Evolutionary conservation across 2,888 invertebrate genomes (phyloP).

Genomic region (Bruchidius siliquastri): DNA sequence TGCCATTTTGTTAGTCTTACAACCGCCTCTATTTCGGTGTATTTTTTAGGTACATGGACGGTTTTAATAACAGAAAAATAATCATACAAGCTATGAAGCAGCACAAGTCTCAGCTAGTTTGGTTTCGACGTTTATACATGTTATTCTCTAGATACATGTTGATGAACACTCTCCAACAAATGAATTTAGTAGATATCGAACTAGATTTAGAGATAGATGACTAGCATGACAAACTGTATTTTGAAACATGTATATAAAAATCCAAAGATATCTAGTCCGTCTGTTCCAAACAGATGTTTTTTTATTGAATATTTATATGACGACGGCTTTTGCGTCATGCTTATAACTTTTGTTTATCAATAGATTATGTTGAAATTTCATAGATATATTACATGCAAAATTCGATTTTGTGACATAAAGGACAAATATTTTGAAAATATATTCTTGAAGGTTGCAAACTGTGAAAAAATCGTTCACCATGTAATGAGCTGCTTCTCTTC

Average conservation of each 20-base stretch:
- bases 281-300: not conserved
- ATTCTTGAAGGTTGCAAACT: too few species aligned
- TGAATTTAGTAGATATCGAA: slow-evolving; percentile 71
- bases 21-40: too few species aligned
- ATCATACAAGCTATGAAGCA: slow-evolving; percentile 76
- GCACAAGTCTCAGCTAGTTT: slow-evolving; percentile 88
- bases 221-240: slow-evolving; percentile 7
- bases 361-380: too few species aligned
- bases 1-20: too few species aligned
- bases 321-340: too few species aligned
- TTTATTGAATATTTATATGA: not conserved
- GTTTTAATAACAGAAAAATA: slow-evolving; percentile 56
- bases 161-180: slow-evolving; percentile 79
- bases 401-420: too few species aligned
- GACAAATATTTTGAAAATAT: too few species aligned
- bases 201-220: slow-evolving; percentile 69
- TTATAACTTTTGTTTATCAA: too few species aligned
- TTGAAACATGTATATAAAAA: not conserved
- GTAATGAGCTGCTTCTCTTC: too few species aligned
- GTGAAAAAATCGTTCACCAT: too few species aligned
- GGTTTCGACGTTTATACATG: slow-evolving; percentile 90
- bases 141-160: slow-evolving; percentile 85
- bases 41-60: slow-evolving; percentile 58
- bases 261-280: not conserved
- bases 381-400: too few species aligned